Evolutionary conservation across 2,113 vertebrate genomes (phyloP).

Genomic region (Myiopsitta monachus): DNA sequence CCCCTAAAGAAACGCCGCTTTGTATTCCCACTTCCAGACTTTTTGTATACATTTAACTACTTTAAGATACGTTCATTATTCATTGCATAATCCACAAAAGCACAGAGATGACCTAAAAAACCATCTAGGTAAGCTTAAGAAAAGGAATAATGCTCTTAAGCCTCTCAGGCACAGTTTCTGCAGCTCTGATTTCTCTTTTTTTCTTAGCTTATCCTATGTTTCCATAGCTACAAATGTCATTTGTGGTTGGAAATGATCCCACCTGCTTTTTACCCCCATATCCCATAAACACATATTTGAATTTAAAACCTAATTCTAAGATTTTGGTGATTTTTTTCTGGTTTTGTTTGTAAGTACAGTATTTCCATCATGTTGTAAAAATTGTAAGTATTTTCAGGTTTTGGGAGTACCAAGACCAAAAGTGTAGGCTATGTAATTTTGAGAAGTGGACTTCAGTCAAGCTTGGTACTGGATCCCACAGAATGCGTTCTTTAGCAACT

Average conservation of each 20-base stretch:
- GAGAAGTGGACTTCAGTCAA: neutral
- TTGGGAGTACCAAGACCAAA: neutral
- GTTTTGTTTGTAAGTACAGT: neutral
- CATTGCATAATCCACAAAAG: neutral
- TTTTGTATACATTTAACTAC: neutral
- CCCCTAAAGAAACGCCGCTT: neutral
- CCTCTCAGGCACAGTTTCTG: neutral
- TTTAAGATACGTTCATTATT: neutral
- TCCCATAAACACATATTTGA: neutral
- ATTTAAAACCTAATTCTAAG: neutral
- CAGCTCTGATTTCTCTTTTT: neutral
- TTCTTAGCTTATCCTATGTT: neutral
- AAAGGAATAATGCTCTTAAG: neutral
- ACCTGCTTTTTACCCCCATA: neutral
- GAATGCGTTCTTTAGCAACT: slow-evolving; percentile 38
- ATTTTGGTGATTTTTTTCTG: neutral
- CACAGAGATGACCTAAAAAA: neutral
- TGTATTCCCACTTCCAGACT: neutral
- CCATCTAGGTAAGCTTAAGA: neutral
- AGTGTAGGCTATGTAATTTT: neutral
- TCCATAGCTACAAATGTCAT: neutral
- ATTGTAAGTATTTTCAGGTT: neutral
- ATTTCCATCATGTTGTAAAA: neutral
- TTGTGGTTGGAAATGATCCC: neutral
- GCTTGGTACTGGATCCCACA: neutral